Conservation (phyloP, 2,797 vertebrate species). For the Gorsachius magnificus region DNA sequence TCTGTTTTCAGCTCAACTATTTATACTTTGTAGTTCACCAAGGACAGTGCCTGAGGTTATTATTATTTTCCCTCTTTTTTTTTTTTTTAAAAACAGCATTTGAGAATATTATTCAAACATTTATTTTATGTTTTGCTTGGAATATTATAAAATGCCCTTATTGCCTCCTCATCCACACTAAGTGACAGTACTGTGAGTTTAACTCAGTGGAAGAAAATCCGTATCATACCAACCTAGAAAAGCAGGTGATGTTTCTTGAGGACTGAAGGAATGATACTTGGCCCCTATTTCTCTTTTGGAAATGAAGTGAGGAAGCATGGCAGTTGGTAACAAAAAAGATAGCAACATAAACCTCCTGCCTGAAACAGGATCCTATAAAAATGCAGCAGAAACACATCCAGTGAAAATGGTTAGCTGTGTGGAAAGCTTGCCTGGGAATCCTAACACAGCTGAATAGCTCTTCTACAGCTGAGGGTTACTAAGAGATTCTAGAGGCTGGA, state of each 20-base stretch:
- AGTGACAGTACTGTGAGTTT: not conserved
- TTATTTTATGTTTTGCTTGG: not conserved
- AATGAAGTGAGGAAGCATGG: not conserved
- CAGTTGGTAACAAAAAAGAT: not conserved
- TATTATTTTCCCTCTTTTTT: not conserved
- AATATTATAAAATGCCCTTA: not conserved
- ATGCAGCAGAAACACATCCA: not conserved
- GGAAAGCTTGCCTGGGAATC: not conserved
- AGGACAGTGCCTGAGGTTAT: slow-evolving; percentile 12
- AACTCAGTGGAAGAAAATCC: not conserved
- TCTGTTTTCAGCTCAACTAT: slow-evolving; percentile 39
- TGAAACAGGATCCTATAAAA: not conserved
- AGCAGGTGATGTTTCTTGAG: not conserved
- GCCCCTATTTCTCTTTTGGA: not conserved
- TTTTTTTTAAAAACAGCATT: not conserved
- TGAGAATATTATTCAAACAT: not conserved
- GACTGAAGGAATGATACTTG: not conserved
- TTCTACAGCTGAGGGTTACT: not conserved
- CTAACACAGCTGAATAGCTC: accelerated
- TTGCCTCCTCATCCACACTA: not conserved
- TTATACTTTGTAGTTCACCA: slow-evolving; percentile 32
- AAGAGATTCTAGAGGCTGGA: not conserved
- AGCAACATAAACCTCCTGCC: not conserved
- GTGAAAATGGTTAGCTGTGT: not conserved
- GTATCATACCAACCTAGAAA: not conserved